These are phyloP conservation scores for Acholoe squamosa DNA, from an alignment of 2,888 invertebrate species.

Conservation along the genomic window DNA sequence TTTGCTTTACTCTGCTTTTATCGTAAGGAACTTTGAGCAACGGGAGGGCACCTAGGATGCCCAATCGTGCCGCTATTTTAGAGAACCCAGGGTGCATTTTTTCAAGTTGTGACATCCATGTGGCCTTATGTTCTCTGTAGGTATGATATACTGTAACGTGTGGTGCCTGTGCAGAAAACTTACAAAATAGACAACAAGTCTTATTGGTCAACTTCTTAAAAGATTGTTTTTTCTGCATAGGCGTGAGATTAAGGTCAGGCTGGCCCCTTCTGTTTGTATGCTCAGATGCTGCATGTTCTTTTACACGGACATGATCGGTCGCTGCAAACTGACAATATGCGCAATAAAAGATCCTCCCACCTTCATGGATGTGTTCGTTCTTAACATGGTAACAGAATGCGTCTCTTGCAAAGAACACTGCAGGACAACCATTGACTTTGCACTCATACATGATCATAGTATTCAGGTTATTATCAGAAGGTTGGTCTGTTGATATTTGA, in stretches of 20 bases:
- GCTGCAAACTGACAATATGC: slow-evolving; percentile 22
- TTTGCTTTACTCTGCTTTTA: background rate
- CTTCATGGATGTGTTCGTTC: background rate
- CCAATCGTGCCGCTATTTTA: background rate
- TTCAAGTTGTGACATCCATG: background rate
- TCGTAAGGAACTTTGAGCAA: background rate
- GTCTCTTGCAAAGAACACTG: background rate
- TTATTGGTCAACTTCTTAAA: background rate
- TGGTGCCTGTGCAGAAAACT: background rate
- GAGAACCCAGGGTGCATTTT: background rate
- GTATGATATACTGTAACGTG: background rate
- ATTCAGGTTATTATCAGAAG: background rate
- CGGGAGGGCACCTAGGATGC: background rate
- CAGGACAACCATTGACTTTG: background rate
- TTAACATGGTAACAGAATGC: slow-evolving; percentile 7
- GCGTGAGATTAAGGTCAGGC: background rate
- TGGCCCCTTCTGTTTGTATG: background rate
- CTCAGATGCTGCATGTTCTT: background rate
- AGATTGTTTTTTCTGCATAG: background rate
- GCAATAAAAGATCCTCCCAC: slow-evolving; percentile 17
- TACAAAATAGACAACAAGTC: background rate
- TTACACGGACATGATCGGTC: background rate
- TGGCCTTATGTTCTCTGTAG: background rate
- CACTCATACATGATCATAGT: slow-evolving; percentile 15
- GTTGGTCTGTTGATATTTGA: too few species aligned